Evolutionary conservation across 2,113 vertebrate genomes (phyloP), one percentile per base, ranked within the genome.

Genomic region (Alectura lathami): DNA sequence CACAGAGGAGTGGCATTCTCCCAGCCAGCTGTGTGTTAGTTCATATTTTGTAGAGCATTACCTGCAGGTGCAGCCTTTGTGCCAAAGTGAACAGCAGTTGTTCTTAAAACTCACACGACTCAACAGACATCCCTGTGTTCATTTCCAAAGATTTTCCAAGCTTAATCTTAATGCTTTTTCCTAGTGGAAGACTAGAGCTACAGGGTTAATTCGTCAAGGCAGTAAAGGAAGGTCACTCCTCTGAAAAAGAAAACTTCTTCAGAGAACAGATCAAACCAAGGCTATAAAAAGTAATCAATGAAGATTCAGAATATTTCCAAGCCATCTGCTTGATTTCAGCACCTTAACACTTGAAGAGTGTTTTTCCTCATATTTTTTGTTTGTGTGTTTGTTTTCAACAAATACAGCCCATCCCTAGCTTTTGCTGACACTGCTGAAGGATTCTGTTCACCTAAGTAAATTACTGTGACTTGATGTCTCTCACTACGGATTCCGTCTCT

Each of bases 251-350:
- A 64, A 5, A 54, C 2, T 70, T 8, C 13, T 83, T 74, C 0
- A 3, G 42, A 74, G 18, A 81, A 43, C 11, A 84, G 13, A 30
- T 60, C 7, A 82, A 72, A 45, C 13, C 27, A 82, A 23, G n/a
- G 6, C 3, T 45, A 2, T n/a, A 60, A 77, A 42, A 86, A 69
- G 18, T 48, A 81, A 30, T 16, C 0, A 0, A 30, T 0, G 2
- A 93, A 45, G 32, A 70, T 51, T 56, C 42, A 60, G 42, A 23
- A 1, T 30, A 11, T 83, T 91, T 91, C 40, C n/a, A 72, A 91
- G 24, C 5, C 22, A 57, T 7, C 16, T 78, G 27, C 12, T 60
- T 54, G 78, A 59, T 72, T 84, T 86, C 40, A 82, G 5, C 36
- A 56, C 7, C 14, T 67, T 64, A 43, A 51, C 32, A 48, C 3